phyloP scores from a whole-genome alignment of 2,113 vertebrate species.

The Podocnemis expansa region DNA sequence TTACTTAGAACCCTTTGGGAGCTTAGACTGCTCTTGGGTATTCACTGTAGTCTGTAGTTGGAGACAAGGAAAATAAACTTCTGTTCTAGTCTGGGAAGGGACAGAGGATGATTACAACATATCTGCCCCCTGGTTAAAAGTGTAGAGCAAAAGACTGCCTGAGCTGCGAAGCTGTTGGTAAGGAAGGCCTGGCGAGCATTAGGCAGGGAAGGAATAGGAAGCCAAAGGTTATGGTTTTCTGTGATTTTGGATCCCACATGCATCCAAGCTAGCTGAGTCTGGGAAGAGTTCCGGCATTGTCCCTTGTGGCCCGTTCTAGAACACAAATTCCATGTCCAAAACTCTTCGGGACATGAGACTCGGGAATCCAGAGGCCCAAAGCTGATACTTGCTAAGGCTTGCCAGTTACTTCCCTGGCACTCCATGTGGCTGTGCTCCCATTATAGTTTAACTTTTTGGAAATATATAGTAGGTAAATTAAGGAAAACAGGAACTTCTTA shows the following conservation, averaged over 20 bases:
- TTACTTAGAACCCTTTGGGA: neutral
- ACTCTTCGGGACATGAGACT: neutral
- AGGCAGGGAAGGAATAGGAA: neutral
- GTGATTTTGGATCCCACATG: neutral
- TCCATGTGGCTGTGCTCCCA: neutral
- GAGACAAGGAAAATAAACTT: neutral
- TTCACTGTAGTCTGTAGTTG: neutral
- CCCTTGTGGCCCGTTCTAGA: neutral
- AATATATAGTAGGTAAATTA: neutral
- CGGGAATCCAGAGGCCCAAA: neutral
- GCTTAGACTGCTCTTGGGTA: neutral
- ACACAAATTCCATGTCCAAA: neutral
- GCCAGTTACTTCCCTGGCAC: neutral
- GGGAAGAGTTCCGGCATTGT: neutral
- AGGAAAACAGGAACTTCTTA: neutral
- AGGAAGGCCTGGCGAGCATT: neutral
- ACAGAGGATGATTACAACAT: neutral
- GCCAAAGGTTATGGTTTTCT: neutral
- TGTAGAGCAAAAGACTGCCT: neutral
- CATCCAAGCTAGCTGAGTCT: neutral
- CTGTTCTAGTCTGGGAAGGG: neutral
- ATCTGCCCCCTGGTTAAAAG: neutral
- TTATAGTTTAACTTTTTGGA: neutral
- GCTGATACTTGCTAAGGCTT: neutral
- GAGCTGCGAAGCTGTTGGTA: neutral